A percentile compares a stretch with the other conserved stretches of the same genome.
These are phyloP conservation scores for Pelecanoides urinatrix DNA, from an alignment of 2,113 vertebrate species.

Conservation along the genomic window DNA sequence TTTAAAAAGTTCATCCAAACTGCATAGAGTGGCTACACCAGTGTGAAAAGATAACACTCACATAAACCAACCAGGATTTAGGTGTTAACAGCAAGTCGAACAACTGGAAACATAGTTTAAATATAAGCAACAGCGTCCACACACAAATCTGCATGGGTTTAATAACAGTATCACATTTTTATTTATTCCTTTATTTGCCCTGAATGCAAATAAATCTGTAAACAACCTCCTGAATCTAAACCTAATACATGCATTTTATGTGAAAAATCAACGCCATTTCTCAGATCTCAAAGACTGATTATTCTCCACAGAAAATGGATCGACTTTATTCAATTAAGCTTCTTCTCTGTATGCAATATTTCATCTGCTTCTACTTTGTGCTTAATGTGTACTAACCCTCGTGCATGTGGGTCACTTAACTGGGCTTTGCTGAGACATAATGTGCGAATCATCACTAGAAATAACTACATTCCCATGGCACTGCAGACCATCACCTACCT, in stretches of 20 bases:
- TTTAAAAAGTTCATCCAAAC: background rate
- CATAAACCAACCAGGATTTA: background rate
- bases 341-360: background rate
- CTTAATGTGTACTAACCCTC: background rate
- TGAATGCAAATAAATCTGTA: background rate
- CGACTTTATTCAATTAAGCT: background rate
- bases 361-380: background rate
- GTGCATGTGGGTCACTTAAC: background rate
- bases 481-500: background rate
- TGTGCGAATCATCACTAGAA: background rate
- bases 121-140: background rate
- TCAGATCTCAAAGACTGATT: background rate
- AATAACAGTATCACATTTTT: background rate
- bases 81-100: background rate
- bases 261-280: background rate
- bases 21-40: background rate
- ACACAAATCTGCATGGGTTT: background rate
- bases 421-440: background rate
- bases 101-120: background rate
- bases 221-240: background rate
- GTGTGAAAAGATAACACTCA: background rate
- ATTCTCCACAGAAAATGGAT: background rate
- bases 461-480: background rate
- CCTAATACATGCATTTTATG: background rate
- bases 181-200: background rate